phyloP scores from a whole-genome alignment of 2,888 invertebrate species.

The Leptinotarsa tumamoca region DNA sequence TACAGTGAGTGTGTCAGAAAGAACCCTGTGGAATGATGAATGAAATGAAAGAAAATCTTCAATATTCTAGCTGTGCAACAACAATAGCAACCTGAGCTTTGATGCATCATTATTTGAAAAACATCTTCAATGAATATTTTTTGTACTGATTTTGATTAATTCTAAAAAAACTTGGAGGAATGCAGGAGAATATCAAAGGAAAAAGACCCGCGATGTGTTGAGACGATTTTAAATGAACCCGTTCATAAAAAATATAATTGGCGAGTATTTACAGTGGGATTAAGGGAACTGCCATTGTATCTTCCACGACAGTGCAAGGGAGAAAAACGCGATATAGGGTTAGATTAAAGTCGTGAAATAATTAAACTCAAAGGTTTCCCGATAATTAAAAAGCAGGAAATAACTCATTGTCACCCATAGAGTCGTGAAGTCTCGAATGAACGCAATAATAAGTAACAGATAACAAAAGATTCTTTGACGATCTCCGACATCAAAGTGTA shows the following conservation, averaged over 20 bases:
- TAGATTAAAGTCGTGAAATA: constrained; percentile 54
- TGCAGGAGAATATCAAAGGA: constrained; percentile 34
- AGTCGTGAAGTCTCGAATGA: constrained; percentile 62
- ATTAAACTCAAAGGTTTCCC: constrained; percentile 63
- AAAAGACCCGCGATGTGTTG: constrained; percentile 26
- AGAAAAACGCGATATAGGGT: constrained; percentile 49
- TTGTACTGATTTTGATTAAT: neutral
- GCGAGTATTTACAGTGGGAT: constrained; percentile 27
- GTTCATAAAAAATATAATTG: constrained; percentile 40
- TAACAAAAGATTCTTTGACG: constrained; percentile 66
- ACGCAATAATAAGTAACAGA: constrained; percentile 67
- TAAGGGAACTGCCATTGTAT: constrained; percentile 39
- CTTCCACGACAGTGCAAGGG: constrained; percentile 31
- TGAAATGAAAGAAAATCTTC: too few species aligned
- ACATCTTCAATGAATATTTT: neutral
- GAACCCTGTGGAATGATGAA: too few species aligned
- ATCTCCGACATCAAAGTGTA: constrained; percentile 65
- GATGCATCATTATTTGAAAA: too few species aligned
- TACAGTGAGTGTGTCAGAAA: too few species aligned
- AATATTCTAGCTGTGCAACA: too few species aligned
- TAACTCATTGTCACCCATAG: constrained; percentile 65
- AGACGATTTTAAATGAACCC: constrained; percentile 39
- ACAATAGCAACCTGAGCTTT: too few species aligned
- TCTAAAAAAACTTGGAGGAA: constrained; percentile 23
- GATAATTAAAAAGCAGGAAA: constrained; percentile 66